Evolutionary conservation across 2,888 invertebrate genomes (phyloP).

Genomic region (Metacarcinus magister): DNA sequence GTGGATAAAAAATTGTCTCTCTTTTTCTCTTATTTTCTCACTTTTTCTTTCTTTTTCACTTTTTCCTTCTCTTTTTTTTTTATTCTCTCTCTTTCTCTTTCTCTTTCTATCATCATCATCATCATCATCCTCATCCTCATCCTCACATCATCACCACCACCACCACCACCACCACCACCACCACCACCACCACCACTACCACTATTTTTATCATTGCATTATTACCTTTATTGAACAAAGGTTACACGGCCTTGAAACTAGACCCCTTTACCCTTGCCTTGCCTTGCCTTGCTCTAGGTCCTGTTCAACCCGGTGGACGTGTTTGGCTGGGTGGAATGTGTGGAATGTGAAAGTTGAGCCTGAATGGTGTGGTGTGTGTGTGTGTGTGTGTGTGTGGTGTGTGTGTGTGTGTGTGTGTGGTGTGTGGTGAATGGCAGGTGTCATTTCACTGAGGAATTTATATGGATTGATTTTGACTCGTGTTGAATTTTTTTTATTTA

Average conservation of each 20-base stretch:
- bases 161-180: background rate
- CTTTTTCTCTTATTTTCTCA: background rate
- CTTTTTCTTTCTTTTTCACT: background rate
- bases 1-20: conserved; percentile 82
- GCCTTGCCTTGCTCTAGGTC: background rate
- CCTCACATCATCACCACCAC: background rate
- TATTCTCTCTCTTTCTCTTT: background rate
- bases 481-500: background rate
- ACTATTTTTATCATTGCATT: background rate
- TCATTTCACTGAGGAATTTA: background rate
- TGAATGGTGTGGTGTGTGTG: background rate
- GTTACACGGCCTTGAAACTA: background rate
- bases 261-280: background rate
- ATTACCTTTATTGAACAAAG: background rate
- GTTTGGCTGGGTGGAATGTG: background rate
- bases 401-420: too few relatives aligned
- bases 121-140: background rate
- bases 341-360: conserved; percentile 35
- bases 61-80: too few relatives aligned
- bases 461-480: background rate
- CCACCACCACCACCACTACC: too few relatives aligned
- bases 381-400: background rate
- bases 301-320: background rate
- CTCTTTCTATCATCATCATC: background rate
- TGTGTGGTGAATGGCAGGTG: background rate